Percentiles rank a stretch among this genome's conserved stretches.
These are phyloP conservation scores for Emberiza fucata DNA, from an alignment of 2,113 vertebrate genomes.

Conservation along the genomic window DNA sequence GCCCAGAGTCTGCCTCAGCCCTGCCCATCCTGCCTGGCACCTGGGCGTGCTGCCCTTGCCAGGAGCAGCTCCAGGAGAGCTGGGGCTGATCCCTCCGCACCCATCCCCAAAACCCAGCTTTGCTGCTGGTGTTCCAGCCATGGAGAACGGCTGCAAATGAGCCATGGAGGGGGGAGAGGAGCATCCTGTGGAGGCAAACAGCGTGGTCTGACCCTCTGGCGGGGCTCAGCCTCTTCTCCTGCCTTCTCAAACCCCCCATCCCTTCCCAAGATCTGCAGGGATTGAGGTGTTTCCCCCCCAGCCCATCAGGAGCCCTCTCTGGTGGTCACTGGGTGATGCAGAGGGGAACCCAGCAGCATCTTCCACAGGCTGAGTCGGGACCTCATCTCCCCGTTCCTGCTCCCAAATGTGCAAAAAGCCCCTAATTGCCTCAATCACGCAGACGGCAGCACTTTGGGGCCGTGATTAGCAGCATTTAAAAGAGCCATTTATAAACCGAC, in stretches of 20 bases:
- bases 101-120: not conserved
- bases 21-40: not conserved
- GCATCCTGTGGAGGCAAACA: not conserved
- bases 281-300: not conserved
- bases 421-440: constrained; percentile 18
- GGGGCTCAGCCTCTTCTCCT: not conserved
- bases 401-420: not conserved
- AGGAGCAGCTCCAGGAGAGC: not conserved
- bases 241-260: not conserved
- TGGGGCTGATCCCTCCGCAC: fast-evolving
- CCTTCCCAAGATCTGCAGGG: not conserved
- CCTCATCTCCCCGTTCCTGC: not conserved
- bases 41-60: not conserved
- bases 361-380: not conserved
- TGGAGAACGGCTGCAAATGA: not conserved
- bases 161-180: not conserved
- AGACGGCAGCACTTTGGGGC: not conserved
- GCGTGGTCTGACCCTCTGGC: not conserved
- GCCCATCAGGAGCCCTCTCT: not conserved
- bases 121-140: fast-evolving
- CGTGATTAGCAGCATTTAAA: constrained; percentile 54
- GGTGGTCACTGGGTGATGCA: fast-evolving
- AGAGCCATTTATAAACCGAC: constrained; percentile 56
- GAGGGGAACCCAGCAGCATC: not conserved
- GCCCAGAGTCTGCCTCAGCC: fast-evolving